Percentiles rank a stretch among this genome's conserved stretches.
These are phyloP conservation scores for Oreochromis aureus DNA, from an alignment of 2,113 vertebrate genomes.

Conservation along the genomic window DNA sequence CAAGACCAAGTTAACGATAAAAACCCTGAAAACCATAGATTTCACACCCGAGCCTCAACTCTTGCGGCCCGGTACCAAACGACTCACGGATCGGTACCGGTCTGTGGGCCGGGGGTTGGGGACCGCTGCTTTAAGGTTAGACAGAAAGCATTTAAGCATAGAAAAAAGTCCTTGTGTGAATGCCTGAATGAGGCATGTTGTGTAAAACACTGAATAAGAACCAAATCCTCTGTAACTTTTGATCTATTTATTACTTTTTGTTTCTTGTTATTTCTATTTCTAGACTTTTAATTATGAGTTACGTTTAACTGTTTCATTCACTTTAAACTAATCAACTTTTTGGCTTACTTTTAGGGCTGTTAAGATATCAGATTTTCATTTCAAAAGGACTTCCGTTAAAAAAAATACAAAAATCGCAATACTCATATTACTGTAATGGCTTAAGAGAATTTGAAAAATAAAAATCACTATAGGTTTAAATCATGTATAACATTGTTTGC, in stretches of 20 bases:
- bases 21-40: neutral
- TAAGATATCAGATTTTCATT: neutral
- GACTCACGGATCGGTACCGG: neutral
- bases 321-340: neutral
- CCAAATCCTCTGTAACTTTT: neutral
- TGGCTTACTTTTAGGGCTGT: neutral
- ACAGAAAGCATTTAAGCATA: neutral
- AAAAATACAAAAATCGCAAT: neutral
- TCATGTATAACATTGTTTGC: neutral
- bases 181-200: neutral
- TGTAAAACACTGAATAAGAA: neutral
- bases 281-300: neutral
- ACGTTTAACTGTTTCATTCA: neutral
- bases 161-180: neutral
- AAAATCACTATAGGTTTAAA: neutral
- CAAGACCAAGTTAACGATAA: neutral
- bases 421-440: neutral
- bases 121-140: neutral
- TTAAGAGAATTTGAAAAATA: neutral
- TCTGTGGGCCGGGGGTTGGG: neutral
- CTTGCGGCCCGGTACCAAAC: accelerated
- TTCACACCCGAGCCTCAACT: neutral
- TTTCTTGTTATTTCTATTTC: neutral
- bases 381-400: neutral
- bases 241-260: neutral